Evolutionary conservation across 2,888 invertebrate species (phyloP), one percentile per base, ranked within the genome.

Genomic region (Sesia apiformis): DNA sequence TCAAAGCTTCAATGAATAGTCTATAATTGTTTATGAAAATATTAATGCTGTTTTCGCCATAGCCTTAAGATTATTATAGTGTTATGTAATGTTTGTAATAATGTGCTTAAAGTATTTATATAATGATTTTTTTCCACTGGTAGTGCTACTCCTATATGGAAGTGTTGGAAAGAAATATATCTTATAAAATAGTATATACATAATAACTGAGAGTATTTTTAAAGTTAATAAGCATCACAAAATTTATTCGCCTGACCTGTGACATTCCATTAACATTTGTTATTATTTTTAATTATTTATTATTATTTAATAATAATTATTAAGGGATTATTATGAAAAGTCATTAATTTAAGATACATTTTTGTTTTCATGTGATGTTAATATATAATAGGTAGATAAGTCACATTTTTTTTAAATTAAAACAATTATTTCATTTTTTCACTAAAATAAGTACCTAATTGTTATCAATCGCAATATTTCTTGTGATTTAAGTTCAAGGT

Each of bases 61-160:
- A 55, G 53, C 60, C 56, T 52, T 58, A 66, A n/a, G 63, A 61
- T 54, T 63, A 61, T 41, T 41, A 38, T 55, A 59, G 62, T 55
- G 52, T 60, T 23, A 23, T 64, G 61, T 57, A 56, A 60, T 57
- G 56, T 63, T 63, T 63, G 51, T 58, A 53, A 58, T 53, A 59
- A 57, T 57, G 53, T 58, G 49, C 49, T 49, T 49, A 7, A 42
- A 49, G 23, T n/a, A 49, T 49, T 54, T 6, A 40, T 39, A 39
- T 52, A 5, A 52, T 52, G 3, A 39, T 52, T 39, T 6, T 52
- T 51, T n/a, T 49, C 49, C 5, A 49, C 8, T n/a, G 4, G 8
- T 72, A 72, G 75, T 78, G 76, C 77, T 79, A 70, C 77, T 78
- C 76, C 64, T 71, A 61, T 65, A 60, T 75, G 67, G 71, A 73